These are phyloP conservation scores for Moxostoma hubbsi DNA, from an alignment of 2,797 vertebrate genomes.

Conservation along the genomic window DNA sequence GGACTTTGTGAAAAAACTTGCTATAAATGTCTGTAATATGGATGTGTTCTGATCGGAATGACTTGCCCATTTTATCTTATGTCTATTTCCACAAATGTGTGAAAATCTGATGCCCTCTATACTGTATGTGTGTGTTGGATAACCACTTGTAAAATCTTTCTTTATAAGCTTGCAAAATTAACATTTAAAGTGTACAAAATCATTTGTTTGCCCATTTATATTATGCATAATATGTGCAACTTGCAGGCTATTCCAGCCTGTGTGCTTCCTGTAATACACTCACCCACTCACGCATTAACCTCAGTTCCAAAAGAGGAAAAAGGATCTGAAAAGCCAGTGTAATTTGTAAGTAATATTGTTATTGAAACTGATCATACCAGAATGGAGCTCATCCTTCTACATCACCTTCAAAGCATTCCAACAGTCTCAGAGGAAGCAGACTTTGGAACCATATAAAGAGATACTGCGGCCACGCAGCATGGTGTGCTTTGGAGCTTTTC, in stretches of 20 bases:
- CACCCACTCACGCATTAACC: not conserved
- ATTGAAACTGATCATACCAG: slow-evolving; percentile 38
- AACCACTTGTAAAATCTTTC: not conserved
- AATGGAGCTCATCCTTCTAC: slow-evolving; percentile 31
- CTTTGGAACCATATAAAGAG: slow-evolving; percentile 49
- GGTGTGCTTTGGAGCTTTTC: slow-evolving; percentile 59
- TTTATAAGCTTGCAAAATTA: not conserved
- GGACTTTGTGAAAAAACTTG: no score
- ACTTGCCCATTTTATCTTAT: not conserved
- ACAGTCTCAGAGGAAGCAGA: slow-evolving; percentile 54
- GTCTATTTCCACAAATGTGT: not conserved
- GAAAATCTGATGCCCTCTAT: not conserved
- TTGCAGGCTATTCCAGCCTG: not conserved
- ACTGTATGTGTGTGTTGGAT: not conserved
- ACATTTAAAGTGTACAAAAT: slow-evolving; percentile 5
- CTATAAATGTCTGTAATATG: no score
- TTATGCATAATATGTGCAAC: not conserved
- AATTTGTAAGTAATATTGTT: slow-evolving; percentile 45
- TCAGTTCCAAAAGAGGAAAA: slow-evolving; percentile 2
- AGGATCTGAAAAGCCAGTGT: slow-evolving; percentile 38
- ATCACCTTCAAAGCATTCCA: slow-evolving; percentile 39
- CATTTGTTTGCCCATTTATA: not conserved
- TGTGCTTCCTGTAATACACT: not conserved
- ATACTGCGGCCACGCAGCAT: slow-evolving; percentile 27
- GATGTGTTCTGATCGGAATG: not conserved